A percentile compares a stretch with the other conserved stretches of the same genome.
phyloP scores from a whole-genome alignment of 1,140 invertebrate genomes.

The Frieseomelitta varia region DNA sequence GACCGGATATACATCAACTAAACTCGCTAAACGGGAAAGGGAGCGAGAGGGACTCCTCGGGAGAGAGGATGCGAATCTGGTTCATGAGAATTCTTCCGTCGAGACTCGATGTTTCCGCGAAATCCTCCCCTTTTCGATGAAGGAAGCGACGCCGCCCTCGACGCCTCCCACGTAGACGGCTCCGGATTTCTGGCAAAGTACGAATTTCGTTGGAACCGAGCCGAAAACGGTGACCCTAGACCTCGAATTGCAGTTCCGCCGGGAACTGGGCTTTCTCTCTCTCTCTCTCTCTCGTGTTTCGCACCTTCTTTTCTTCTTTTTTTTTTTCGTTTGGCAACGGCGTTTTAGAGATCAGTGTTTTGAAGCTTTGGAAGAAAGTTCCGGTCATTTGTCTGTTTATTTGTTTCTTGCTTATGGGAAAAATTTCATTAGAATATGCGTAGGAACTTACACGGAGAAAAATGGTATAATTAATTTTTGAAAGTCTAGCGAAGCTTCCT shows the following conservation, averaged over 20 bases:
- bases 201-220: slow-evolving; percentile 18
- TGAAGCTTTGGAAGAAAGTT: no score
- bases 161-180: slow-evolving; percentile 62
- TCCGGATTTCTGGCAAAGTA: slow-evolving; percentile 34
- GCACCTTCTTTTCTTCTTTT: background rate
- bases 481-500: no score
- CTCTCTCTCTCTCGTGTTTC: background rate
- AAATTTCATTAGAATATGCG: no score
- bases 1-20: slow-evolving; percentile 29
- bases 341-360: background rate
- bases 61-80: slow-evolving; percentile 47
- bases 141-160: slow-evolving; percentile 35
- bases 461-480: no score
- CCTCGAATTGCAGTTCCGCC: background rate
- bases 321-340: background rate
- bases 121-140: slow-evolving; percentile 50
- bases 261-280: background rate
- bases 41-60: background rate
- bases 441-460: no score
- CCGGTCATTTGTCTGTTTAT: no score
- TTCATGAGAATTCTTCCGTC: slow-evolving; percentile 61
- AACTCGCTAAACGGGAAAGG: slow-evolving; percentile 19
- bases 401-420: no score
- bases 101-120: slow-evolving; percentile 57
- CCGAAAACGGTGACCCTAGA: slow-evolving; percentile 3